Conservation (phyloP, 2,113 vertebrate species). For the Ardeotis arabs region DNA sequence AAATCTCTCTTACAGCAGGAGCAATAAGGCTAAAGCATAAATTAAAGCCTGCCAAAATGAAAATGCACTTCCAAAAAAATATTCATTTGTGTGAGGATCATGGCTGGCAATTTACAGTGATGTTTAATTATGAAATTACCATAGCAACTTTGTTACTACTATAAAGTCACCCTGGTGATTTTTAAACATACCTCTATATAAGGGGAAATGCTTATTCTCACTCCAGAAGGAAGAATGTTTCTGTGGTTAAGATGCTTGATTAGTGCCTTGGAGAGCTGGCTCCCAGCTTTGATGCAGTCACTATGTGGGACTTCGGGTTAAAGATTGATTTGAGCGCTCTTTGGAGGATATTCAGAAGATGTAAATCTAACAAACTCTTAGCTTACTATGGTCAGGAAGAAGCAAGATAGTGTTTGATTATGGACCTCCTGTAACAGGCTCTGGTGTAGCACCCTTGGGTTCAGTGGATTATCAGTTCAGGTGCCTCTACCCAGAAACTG, state of each 20-base stretch:
- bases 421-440: background rate
- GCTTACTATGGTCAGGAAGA: background rate
- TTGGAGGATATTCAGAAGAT: background rate
- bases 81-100: background rate
- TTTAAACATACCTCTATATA: conserved; percentile 10
- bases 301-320: background rate
- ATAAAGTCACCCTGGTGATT: conserved; percentile 47
- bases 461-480: background rate
- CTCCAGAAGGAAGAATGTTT: background rate
- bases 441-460: background rate
- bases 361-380: background rate
- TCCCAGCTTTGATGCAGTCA: background rate
- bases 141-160: conserved; percentile 63
- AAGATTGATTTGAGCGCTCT: background rate
- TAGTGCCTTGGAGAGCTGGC: background rate
- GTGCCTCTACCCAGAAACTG: background rate
- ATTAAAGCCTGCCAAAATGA: conserved; percentile 4
- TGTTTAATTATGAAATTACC: conserved; percentile 58
- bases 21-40: background rate
- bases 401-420: background rate
- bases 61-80: background rate
- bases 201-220: background rate
- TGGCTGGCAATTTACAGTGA: conserved; percentile 22
- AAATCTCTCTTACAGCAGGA: background rate
- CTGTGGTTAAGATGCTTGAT: background rate